Percentiles rank a stretch among this genome's conserved stretches.
Evolutionary conservation across 2,888 invertebrate species (phyloP).

Genomic region (Drosophila pegasa): DNA sequence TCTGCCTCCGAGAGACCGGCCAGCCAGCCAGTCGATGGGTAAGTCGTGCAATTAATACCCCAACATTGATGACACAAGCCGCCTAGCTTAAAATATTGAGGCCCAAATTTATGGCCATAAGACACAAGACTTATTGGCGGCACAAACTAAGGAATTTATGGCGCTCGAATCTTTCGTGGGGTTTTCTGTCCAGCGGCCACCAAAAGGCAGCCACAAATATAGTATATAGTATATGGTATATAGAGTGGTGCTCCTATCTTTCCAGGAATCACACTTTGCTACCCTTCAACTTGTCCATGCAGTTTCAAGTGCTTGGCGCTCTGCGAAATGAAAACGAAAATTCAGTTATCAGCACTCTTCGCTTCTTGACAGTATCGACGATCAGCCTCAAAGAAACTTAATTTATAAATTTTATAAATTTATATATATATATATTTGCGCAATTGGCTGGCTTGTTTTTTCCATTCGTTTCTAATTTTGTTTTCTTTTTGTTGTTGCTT

Average conservation of each 20-base stretch:
- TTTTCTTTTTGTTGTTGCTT: conserved; percentile 17
- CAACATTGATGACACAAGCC: conserved; percentile 66
- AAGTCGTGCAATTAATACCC: conserved; percentile 66
- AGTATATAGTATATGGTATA: conserved; percentile 9
- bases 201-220: conserved; percentile 6
- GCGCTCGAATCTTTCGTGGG: conserved; percentile 33
- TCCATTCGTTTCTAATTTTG: conserved; percentile 19
- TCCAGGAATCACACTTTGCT: conserved; percentile 47
- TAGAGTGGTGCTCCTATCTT: conserved; percentile 32
- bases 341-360: conserved; percentile 56
- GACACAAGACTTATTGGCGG: conserved; percentile 72
- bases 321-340: conserved; percentile 43
- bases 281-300: conserved; percentile 72
- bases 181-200: conserved; percentile 36
- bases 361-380: conserved; percentile 67
- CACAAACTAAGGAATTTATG: conserved; percentile 58
- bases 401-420: conserved; percentile 59
- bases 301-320: conserved; percentile 47
- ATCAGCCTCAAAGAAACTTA: conserved; percentile 69
- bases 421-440: conserved; percentile 8
- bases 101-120: conserved; percentile 63
- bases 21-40: conserved; percentile 23
- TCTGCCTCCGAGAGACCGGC: conserved; percentile 1
- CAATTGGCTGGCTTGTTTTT: conserved; percentile 38
- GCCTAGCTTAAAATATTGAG: conserved; percentile 57